Percentiles rank a stretch among this genome's conserved stretches.
Evolutionary conservation across 2,888 invertebrate genomes (phyloP).

Genomic region (Prosapia bicincta): DNA sequence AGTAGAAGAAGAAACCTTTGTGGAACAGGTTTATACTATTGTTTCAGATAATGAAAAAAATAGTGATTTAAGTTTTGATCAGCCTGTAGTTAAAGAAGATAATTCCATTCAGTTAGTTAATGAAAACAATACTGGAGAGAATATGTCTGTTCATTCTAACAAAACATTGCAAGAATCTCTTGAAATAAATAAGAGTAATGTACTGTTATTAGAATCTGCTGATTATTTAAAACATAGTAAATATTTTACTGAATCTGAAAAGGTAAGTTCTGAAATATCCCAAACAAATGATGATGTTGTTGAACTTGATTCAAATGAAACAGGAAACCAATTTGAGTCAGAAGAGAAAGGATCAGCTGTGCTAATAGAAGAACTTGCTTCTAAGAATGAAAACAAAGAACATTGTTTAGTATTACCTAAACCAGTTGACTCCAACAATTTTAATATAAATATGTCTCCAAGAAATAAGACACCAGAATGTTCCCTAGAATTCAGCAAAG

Average conservation of each 20-base stretch:
- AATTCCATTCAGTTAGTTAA: background rate
- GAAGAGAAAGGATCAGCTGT: background rate
- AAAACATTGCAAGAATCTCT: background rate
- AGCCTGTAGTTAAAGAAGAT: background rate
- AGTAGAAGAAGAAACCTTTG: background rate
- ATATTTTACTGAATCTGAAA: too few species aligned
- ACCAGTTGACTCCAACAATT: background rate
- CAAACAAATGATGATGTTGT: too few species aligned
- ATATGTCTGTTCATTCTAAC: background rate
- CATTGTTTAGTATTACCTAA: background rate
- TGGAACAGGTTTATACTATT: background rate
- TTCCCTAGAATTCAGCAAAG: too few species aligned
- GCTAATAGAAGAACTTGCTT: background rate
- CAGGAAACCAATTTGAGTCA: too few species aligned
- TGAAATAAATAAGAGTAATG: background rate
- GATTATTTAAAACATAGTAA: too few species aligned
- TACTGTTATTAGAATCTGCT: too few species aligned
- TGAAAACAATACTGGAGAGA: too few species aligned
- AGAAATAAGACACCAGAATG: background rate
- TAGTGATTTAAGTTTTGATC: background rate
- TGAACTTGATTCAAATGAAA: too few species aligned
- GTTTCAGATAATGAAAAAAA: background rate
- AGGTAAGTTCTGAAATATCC: too few species aligned
- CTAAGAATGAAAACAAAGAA: background rate
- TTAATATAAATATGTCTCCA: too few species aligned